Evolutionary conservation across 1,140 invertebrate genomes (phyloP), one percentile per base, ranked within the genome.

Genomic region (Artemia franciscana): DNA sequence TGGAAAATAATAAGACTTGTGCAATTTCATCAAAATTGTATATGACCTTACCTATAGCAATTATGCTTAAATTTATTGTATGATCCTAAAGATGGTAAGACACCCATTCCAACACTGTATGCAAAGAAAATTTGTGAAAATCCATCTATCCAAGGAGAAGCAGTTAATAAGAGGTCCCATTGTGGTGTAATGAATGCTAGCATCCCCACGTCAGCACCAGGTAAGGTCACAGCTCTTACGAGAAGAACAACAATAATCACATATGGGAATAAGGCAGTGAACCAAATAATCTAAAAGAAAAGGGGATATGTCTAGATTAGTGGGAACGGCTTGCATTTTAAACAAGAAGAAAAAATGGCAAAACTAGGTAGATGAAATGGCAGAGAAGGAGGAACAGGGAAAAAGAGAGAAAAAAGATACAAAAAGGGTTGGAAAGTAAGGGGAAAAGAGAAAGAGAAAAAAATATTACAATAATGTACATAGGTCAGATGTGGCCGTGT

Each of bases 81-180:
- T 3, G 83, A 84, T 28, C 84, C 84, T 0, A 87, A 72, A 25
- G 84, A 83, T 4, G 84, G 83, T 58, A 86, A 71, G 1, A 82
- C 81, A 5, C 85, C 85, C 66, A 84, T 85, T 1, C 84, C 85
- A 26, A 85, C 84, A 63, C 84, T 84, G 66, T 88, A 79, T 2
- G 84, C 85, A 70, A 86, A 88, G 72, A 87, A 87, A 26, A 86
- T 83, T 70, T 86, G 84, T 0, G 83, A 83, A 0, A 83, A 82
- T 0, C 84, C 84, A 70, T 87, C 85, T 63, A 85, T 81, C 85
- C 85, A 87, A 9, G 86, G 83, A 70, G 76, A 27, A 23, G 58
- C 65, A 76, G 73, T 68, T 76, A 75, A 18, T 65, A 61, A 63
- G 67, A 80, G 78, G 3, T 74, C 67, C 78, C 79, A 81, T 58